Base-by-base conservation (phyloP, 2,888 invertebrate genomes). In the Caenorhabditis sp. region DNA sequence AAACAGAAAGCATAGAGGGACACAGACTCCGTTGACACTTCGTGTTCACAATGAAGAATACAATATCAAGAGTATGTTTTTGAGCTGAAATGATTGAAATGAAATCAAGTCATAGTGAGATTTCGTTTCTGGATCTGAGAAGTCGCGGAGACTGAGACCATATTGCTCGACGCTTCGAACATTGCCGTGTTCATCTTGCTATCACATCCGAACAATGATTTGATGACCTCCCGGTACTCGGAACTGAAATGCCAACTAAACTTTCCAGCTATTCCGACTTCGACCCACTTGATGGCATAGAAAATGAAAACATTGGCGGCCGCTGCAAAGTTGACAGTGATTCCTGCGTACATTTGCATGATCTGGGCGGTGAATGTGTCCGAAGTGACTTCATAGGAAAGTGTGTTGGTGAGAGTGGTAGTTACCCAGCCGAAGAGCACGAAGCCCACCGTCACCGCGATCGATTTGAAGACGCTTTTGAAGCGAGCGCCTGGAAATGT, bases 291-390 rank as follows among this genome's bases (percentile, higher is more conserved):
- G n/a, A 78, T 78, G 4, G 59, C 62, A 39, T 78, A 80, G 26
- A 80, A 80, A 26, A 80, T 66, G 55, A 80, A 78, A 15, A 72
- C 46, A 39, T 80, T 80, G 5, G 75, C 68, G 24, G 78, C 50
- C 24, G 56, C 56, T 5, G 80, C 70, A 13, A 78, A 65, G 52
- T 80, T 80, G 11, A 80, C 80, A n/a, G 80, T 77, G n/a, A 80
- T 78, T 35, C 80, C 80, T 7, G 80, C 70, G 43, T 78, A 80
- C 71, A 76, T 76, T 37, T 78, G 78, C 45, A 80, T 78, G 5
- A 78, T 26, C 8, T 55, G 30, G 20, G 46, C 39, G 2, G 52
- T 70, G 17, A 56, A 35, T 2, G 55, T 37, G 20, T 58, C 61
- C 13, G 41, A 35, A 27, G 66, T 62, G 6, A 80, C 46, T 11